A percentile compares a stretch with the other conserved stretches of the same genome.
Evolutionary conservation across 2,113 vertebrate genomes (phyloP).

Genomic region (Oxyruncus cristatus): DNA sequence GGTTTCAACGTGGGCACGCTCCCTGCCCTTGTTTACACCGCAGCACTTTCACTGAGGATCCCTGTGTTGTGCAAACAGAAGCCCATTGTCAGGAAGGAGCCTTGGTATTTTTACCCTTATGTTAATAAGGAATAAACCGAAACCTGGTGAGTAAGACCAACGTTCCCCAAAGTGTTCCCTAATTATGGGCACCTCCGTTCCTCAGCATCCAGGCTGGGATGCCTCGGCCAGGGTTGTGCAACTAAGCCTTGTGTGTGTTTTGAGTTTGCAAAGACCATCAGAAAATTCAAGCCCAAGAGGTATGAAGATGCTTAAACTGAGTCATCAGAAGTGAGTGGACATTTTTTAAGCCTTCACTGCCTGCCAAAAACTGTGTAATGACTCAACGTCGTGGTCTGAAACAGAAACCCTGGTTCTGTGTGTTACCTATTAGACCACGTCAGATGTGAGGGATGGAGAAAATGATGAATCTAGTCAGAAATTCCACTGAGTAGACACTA

Average conservation of each 20-base stretch:
- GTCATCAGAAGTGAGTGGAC: slow-evolving; percentile 5
- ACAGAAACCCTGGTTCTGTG: background rate
- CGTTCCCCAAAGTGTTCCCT: background rate
- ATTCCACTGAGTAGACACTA: background rate
- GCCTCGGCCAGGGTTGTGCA: background rate
- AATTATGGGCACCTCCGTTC: background rate
- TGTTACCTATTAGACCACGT: background rate
- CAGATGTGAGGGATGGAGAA: background rate
- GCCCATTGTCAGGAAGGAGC: background rate
- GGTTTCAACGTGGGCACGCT: background rate
- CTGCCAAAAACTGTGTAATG: background rate
- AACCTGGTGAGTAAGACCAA: background rate
- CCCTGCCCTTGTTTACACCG: background rate
- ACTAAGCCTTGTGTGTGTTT: background rate
- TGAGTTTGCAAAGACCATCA: background rate
- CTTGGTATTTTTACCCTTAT: background rate
- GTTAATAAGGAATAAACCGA: background rate
- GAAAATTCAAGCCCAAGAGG: background rate
- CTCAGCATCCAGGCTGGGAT: background rate
- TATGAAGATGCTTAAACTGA: background rate
- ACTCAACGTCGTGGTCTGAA: background rate
- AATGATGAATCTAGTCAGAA: background rate
- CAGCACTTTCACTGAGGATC: background rate
- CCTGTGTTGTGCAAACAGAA: background rate
- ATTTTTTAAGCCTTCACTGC: background rate